Evolutionary conservation across 2,888 invertebrate species (phyloP).

Genomic region (Sesia apiformis): DNA sequence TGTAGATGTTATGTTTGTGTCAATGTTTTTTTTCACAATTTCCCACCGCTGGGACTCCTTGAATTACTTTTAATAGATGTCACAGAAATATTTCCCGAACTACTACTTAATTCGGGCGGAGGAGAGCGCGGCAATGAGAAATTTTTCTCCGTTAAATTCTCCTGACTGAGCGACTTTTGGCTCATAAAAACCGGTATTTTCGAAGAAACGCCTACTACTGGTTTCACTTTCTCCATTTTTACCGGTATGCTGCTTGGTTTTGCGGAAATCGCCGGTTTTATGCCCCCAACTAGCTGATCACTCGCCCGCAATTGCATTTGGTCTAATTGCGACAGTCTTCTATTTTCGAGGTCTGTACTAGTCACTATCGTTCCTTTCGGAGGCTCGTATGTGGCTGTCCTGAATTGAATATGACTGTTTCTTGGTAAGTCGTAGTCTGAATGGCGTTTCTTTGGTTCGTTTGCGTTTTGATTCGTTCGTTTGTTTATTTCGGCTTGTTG

Average conservation of each 20-base stretch:
- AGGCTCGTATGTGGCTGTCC: conserved; percentile 77
- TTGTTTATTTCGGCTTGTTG: conserved; percentile 48
- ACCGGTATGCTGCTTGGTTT: conserved; percentile 69
- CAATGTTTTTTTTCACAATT: conserved; percentile 19
- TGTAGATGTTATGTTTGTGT: no score
- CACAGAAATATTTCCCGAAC: conserved; percentile 69
- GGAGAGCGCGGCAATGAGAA: conserved; percentile 58
- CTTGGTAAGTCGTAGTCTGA: conserved; percentile 68
- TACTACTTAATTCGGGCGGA: conserved; percentile 47
- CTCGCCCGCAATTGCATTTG: conserved; percentile 47
- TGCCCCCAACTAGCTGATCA: conserved; percentile 27
- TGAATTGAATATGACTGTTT: conserved; percentile 76
- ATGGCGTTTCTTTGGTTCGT: conserved; percentile 67
- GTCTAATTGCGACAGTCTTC: conserved; percentile 73
- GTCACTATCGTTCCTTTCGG: conserved; percentile 70
- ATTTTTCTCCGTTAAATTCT: conserved; percentile 55
- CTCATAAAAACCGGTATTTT: conserved; percentile 69
- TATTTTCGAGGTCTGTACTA: conserved; percentile 69
- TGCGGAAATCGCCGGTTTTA: conserved; percentile 50
- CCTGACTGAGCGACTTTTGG: conserved; percentile 66
- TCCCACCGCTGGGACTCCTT: conserved; percentile 67
- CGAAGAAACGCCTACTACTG: conserved; percentile 46
- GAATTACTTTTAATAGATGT: conserved; percentile 79
- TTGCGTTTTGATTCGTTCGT: conserved; percentile 44
- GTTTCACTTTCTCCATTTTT: conserved; percentile 48